Conservation (phyloP, 1,140 invertebrate genomes). For the Latrodectus geometricus region DNA sequence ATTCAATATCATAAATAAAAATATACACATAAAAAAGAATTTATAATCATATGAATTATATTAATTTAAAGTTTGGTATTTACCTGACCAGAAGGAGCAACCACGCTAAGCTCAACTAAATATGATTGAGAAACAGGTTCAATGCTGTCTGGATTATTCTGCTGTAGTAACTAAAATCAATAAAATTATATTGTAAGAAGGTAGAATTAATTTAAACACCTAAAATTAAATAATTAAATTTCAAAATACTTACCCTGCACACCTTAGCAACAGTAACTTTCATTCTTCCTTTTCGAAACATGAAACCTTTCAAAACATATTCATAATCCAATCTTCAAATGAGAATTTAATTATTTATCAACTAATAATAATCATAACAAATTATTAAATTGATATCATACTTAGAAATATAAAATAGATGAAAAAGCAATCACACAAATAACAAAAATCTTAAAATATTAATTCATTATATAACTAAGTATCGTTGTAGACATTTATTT, state of each 20-base stretch:
- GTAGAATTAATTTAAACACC: neutral
- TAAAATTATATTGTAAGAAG: neutral
- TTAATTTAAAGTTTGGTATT: neutral
- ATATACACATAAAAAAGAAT: too few species aligned
- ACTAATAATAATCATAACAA: too few species aligned
- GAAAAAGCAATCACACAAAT: too few species aligned
- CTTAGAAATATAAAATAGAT: too few species aligned
- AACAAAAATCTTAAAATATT: too few species aligned
- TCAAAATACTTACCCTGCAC: conserved; percentile 75
- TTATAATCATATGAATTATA: too few species aligned
- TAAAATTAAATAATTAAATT: neutral
- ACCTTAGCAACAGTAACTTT: conserved; percentile 96
- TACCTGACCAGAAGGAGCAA: conserved; percentile 87
- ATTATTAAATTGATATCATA: too few species aligned
- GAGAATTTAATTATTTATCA: neutral
- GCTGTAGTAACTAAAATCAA: conserved; percentile 56
- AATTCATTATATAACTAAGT: too few species aligned
- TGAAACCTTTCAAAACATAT: conserved; percentile 92
- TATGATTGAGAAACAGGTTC: conserved; percentile 93
- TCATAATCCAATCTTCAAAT: conserved; percentile 81
- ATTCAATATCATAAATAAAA: too few species aligned
- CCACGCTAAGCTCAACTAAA: conserved; percentile 93
- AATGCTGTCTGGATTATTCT: conserved; percentile 67
- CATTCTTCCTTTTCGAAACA: conserved; percentile 97
- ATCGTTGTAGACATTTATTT: too few species aligned